phyloP scores from a whole-genome alignment of 1,140 invertebrate species.

The Scylla paramamosain region DNA sequence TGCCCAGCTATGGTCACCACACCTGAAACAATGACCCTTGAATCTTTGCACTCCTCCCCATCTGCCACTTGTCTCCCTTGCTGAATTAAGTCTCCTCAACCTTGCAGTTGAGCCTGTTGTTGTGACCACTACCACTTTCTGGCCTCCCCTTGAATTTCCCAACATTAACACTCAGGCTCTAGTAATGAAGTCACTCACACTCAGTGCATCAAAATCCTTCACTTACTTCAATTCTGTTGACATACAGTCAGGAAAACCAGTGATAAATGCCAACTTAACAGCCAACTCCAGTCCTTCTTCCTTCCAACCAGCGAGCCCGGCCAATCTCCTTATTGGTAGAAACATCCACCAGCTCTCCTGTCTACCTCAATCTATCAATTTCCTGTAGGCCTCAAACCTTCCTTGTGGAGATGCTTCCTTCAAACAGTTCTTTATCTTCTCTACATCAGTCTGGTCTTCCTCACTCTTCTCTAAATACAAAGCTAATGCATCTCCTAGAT shows the following conservation, averaged over 20 bases:
- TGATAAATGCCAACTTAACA: too few species aligned
- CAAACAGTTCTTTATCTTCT: background rate
- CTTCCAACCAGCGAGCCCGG: background rate
- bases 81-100: background rate
- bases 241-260: too few species aligned
- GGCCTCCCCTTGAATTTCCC: background rate
- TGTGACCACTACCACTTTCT: background rate
- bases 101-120: background rate
- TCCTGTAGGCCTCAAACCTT: background rate
- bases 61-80: background rate
- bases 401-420: conserved; percentile 26
- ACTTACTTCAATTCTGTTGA: conserved; percentile 13
- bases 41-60: background rate
- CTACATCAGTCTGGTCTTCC: background rate
- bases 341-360: conserved; percentile 1
- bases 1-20: too few species aligned
- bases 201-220: background rate
- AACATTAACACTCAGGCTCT: background rate
- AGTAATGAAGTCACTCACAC: background rate
- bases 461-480: conserved; percentile 29
- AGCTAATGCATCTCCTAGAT: background rate
- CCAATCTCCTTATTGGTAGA: conserved; percentile 12
- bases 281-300: background rate
- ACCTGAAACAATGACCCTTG: conserved; percentile 25
- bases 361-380: background rate